Percentiles rank a stretch among this genome's conserved stretches.
phyloP scores from a whole-genome alignment of 92 coral and sea anemone genomes.

The Phenganax subtilis region DNA sequence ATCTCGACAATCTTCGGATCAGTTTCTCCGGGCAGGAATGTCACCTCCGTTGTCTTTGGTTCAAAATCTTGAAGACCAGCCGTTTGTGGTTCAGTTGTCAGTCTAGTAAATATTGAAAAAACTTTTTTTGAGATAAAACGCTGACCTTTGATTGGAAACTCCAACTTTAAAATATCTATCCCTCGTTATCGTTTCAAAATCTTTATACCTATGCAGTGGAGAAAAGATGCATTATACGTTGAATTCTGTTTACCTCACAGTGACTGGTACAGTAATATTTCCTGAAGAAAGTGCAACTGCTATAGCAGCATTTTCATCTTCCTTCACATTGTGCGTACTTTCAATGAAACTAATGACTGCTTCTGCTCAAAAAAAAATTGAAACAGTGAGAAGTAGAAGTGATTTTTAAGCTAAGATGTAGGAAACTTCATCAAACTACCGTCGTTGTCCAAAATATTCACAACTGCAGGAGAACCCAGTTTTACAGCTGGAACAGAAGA shows the following conservation, averaged over 20 bases:
- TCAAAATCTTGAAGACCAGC: neutral
- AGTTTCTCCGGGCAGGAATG: constrained; percentile 1
- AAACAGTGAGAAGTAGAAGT: neutral
- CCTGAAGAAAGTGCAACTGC: constrained; percentile 4
- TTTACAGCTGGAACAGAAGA: constrained; percentile 4
- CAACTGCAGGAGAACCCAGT: neutral
- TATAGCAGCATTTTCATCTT: constrained; percentile 9
- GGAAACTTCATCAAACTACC: neutral
- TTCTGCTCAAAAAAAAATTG: neutral
- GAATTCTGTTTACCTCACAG: neutral
- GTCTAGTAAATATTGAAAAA: neutral
- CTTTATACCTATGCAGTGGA: too few relatives aligned
- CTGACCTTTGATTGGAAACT: too few relatives aligned
- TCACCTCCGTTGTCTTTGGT: neutral
- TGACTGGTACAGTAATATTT: neutral
- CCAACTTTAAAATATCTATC: too few relatives aligned
- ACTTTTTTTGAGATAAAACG: too few relatives aligned
- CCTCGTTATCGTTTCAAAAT: too few relatives aligned
- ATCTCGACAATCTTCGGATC: neutral
- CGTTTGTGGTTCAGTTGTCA: constrained; percentile 9
- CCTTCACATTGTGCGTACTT: neutral
- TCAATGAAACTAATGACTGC: neutral
- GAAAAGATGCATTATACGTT: neutral
- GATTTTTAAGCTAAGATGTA: neutral
- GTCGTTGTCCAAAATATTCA: constrained; percentile 14